Conservation (phyloP, 2,888 invertebrate genomes). For the Plemyria rubiginata region DNA sequence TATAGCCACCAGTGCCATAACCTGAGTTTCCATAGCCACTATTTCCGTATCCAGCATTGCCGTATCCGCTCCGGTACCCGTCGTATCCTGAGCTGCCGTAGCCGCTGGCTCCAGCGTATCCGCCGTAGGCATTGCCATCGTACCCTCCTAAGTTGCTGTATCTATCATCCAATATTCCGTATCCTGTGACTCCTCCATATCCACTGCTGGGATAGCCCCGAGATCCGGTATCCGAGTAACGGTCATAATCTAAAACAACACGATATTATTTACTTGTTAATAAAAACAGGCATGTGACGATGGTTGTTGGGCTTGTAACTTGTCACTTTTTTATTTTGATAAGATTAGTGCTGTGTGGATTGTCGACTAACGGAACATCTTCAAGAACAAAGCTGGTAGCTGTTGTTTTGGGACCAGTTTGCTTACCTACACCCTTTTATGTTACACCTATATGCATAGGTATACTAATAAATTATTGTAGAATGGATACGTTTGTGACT, state of each 20-base stretch:
- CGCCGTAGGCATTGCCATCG: constrained; percentile 56
- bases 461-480: too few relatives aligned
- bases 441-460: too few relatives aligned
- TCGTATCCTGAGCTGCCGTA: constrained; percentile 31
- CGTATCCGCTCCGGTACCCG: constrained; percentile 40
- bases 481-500: neutral
- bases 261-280: neutral
- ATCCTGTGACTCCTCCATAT: constrained; percentile 43
- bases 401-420: too few relatives aligned
- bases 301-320: too few relatives aligned
- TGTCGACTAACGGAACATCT: too few relatives aligned
- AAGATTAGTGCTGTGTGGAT: too few relatives aligned
- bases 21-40: constrained; percentile 28
- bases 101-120: constrained; percentile 36
- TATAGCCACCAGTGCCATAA: constrained; percentile 29
- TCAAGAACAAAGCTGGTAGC: too few relatives aligned
- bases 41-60: neutral
- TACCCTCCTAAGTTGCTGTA: constrained; percentile 45
- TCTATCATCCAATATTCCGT: constrained; percentile 37
- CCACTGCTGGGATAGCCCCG: constrained; percentile 56
- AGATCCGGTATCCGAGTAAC: constrained; percentile 68
- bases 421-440: too few relatives aligned
- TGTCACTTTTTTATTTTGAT: neutral
- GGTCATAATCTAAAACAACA: constrained; percentile 54
- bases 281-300: too few relatives aligned